phyloP scores from a whole-genome alignment of 2,113 vertebrate species.

The Rattus norvegicus region DNA sequence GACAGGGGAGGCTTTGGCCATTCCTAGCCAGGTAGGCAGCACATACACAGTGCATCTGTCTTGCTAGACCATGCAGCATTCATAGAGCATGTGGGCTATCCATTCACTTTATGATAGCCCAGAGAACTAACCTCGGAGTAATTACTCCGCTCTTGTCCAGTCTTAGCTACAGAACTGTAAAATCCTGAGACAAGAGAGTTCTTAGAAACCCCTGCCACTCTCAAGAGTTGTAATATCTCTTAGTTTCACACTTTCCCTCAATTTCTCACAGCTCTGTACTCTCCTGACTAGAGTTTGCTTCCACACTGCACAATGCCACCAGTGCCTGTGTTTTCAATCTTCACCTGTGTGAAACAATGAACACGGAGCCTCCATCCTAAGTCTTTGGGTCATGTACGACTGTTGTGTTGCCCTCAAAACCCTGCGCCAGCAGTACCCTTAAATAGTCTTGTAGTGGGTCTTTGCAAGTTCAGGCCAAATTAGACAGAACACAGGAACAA shows the following conservation, averaged over 20 bases:
- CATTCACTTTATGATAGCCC: background rate
- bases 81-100: too few species aligned
- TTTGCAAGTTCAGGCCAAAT: constrained; percentile 19
- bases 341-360: background rate
- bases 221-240: background rate
- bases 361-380: background rate
- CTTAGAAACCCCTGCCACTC: background rate
- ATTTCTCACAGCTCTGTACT: background rate
- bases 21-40: background rate
- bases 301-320: too few species aligned
- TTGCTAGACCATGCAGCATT: background rate
- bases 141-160: background rate
- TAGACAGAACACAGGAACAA: background rate
- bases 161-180: background rate
- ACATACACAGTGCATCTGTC: background rate
- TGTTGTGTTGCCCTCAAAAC: background rate
- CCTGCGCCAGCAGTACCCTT: background rate
- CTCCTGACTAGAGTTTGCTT: background rate
- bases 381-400: background rate
- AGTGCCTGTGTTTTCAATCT: too few species aligned
- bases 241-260: background rate
- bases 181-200: background rate
- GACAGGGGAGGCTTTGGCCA: background rate
- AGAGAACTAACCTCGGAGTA: background rate
- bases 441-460: background rate